Percentiles rank a stretch among this genome's conserved stretches.
Evolutionary conservation across 2,888 invertebrate genomes (phyloP).

Genomic region (Phyto melanocephala): DNA sequence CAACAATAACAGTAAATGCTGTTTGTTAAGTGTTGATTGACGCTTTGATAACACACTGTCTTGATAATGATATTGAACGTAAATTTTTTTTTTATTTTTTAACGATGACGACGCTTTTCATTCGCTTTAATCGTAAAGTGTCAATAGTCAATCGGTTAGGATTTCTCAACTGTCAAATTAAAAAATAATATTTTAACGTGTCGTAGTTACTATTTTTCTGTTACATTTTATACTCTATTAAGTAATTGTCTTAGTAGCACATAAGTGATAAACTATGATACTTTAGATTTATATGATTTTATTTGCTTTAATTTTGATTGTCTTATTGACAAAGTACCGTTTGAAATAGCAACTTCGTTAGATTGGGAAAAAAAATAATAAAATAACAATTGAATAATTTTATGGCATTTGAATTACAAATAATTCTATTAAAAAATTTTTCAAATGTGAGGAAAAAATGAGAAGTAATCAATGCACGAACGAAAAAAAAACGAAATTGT

Average conservation of each 20-base stretch:
- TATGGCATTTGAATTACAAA: conserved; percentile 58
- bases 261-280: no score
- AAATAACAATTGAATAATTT: conserved; percentile 52
- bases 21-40: conserved; percentile 64
- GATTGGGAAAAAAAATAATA: neutral
- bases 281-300: no score
- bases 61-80: conserved; percentile 60
- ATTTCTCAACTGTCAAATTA: conserved; percentile 65
- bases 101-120: conserved; percentile 64
- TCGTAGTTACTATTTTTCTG: conserved; percentile 6
- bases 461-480: neutral
- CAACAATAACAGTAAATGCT: conserved; percentile 9
- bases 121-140: conserved; percentile 64
- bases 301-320: conserved; percentile 24
- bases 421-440: conserved; percentile 36
- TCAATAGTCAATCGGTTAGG: conserved; percentile 65
- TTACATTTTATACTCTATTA: no score
- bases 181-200: conserved; percentile 62
- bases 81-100: conserved; percentile 37
- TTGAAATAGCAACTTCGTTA: conserved; percentile 21
- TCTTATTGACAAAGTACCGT: conserved; percentile 41
- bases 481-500: neutral
- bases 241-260: no score
- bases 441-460: neutral
- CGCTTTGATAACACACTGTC: conserved; percentile 64